Conservation (phyloP, 2,113 vertebrate species). For the Delphinapterus leucas region DNA sequence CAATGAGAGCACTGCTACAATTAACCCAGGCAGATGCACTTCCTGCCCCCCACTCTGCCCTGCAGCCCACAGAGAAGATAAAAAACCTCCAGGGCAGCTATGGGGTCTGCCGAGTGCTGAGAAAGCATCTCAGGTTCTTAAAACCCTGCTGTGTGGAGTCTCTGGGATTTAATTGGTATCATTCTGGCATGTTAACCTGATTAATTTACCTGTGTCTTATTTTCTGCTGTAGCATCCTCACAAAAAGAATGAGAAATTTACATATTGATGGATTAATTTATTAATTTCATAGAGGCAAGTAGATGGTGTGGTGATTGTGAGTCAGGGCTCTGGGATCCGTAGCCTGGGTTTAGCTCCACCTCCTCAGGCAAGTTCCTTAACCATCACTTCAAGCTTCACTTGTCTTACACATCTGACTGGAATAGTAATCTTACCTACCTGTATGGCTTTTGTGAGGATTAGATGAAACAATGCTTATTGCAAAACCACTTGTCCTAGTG, state of each 20-base stretch:
- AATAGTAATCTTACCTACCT: not conserved
- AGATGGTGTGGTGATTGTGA: not conserved
- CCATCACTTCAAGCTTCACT: not conserved
- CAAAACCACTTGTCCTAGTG: not conserved
- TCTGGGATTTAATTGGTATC: not conserved
- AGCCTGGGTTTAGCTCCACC: not conserved
- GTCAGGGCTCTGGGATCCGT: not conserved
- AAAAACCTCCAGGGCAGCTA: not conserved
- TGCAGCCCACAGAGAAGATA: not conserved
- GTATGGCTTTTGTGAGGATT: not conserved
- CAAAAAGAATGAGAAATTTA: not conserved
- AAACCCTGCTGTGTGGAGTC: not conserved
- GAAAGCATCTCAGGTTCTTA: not conserved
- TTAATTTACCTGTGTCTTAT: not conserved
- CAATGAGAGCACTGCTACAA: not conserved
- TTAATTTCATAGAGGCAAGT: not conserved
- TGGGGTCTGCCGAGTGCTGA: not conserved
- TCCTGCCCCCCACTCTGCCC: not conserved
- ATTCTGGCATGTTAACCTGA: not conserved
- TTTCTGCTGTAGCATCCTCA: not conserved
- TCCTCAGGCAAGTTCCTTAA: not conserved
- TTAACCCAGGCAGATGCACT: too few species aligned
- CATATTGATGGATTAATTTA: not conserved
- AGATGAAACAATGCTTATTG: not conserved
- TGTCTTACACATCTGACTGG: not conserved